phyloP scores from a whole-genome alignment of 2,113 vertebrate genomes.

The Rallus limicola region DNA sequence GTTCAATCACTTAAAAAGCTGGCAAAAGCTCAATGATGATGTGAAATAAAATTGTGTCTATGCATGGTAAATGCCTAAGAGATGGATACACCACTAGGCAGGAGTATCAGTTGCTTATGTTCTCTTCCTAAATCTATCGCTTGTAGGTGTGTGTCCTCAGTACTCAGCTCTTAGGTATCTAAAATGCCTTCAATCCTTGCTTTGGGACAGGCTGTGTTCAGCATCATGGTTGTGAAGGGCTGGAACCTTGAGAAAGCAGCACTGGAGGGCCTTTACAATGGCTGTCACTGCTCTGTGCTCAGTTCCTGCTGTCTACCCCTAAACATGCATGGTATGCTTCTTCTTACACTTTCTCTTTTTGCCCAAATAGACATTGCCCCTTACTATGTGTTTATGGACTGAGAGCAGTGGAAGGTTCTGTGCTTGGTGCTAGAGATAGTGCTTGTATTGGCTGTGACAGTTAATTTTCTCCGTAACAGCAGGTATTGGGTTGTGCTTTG shows the following conservation, averaged over 20 bases:
- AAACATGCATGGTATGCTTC: background rate
- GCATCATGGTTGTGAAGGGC: rapidly evolving
- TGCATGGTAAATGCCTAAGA: background rate
- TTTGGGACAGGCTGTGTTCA: background rate
- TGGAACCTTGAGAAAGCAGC: background rate
- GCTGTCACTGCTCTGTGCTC: background rate
- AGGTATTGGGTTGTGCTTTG: too few relatives aligned
- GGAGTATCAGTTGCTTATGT: background rate
- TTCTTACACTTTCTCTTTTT: background rate
- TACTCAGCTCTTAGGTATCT: background rate
- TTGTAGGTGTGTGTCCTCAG: background rate
- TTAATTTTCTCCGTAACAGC: too few relatives aligned
- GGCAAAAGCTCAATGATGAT: background rate
- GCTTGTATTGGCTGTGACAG: too few relatives aligned
- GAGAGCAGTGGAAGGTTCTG: background rate
- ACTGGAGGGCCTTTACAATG: background rate
- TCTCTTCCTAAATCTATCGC: background rate
- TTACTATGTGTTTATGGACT: background rate
- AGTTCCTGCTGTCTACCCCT: background rate
- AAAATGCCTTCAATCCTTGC: background rate
- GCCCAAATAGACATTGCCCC: too few relatives aligned
- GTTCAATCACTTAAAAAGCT: background rate
- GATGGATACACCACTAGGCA: background rate
- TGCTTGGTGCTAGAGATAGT: background rate
- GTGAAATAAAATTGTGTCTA: background rate